Percentiles rank a stretch among this genome's conserved stretches.
These are phyloP conservation scores for Elanoides forficatus DNA, from an alignment of 2,113 vertebrate genomes.

Conservation along the genomic window DNA sequence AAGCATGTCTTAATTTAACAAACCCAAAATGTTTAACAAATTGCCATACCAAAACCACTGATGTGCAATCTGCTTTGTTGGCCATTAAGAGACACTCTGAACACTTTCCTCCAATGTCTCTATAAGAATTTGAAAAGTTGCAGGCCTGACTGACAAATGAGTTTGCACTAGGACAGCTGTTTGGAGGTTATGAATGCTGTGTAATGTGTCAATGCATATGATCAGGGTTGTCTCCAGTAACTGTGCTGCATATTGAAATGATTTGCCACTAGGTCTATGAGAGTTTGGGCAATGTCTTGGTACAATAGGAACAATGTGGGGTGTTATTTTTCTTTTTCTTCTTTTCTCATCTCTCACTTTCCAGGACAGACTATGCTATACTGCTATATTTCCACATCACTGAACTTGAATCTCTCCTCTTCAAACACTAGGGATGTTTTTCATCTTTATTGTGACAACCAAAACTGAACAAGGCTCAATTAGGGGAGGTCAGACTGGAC, in stretches of 20 bases:
- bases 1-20: neutral
- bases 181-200: neutral
- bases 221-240: neutral
- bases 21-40: neutral
- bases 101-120: neutral
- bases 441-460: neutral
- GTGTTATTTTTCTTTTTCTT: neutral
- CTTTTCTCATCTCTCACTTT: neutral
- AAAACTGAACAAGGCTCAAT: neutral
- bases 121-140: neutral
- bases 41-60: neutral
- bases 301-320: neutral
- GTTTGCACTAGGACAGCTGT: neutral
- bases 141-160: neutral
- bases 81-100: neutral
- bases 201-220: fast-evolving
- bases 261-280: neutral
- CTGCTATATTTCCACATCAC: neutral
- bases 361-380: neutral
- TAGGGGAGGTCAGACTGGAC: neutral
- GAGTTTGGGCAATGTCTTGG: neutral
- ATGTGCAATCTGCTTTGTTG: neutral
- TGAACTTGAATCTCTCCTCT: neutral
- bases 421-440: neutral
- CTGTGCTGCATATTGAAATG: neutral